A percentile compares a stretch with the other conserved stretches of the same genome.
Evolutionary conservation across 1,140 invertebrate genomes (phyloP).

Genomic region (Pogonognathellus flavescens): DNA sequence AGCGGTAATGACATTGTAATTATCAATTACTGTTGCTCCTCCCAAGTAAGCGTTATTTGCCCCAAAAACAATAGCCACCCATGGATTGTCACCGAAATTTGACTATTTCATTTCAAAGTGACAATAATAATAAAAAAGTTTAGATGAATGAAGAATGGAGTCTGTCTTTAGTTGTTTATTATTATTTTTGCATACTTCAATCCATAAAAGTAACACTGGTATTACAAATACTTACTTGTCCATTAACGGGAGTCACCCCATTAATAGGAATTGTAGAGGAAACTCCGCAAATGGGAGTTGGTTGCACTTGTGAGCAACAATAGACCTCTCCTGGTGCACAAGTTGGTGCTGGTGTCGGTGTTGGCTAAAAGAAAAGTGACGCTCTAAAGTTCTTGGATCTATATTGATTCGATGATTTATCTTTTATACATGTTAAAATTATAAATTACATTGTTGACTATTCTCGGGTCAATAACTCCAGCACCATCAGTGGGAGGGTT

Average conservation of each 20-base stretch:
- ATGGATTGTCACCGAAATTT: conserved; percentile 69
- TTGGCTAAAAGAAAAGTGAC: neutral
- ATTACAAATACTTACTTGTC: neutral
- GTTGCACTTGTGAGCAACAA: neutral
- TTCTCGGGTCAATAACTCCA: conserved; percentile 65
- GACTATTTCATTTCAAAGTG: conserved; percentile 58
- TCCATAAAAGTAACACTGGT: neutral
- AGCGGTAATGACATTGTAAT: conserved; percentile 77
- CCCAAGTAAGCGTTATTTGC: conserved; percentile 75
- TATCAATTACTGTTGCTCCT: conserved; percentile 77
- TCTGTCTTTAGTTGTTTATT: neutral
- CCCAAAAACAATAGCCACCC: conserved; percentile 71
- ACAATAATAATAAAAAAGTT: neutral
- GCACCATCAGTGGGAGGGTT: conserved; percentile 58
- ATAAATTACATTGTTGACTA: conserved; percentile 61
- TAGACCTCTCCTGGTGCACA: neutral
- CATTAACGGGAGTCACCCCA: neutral
- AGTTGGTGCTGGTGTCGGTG: neutral
- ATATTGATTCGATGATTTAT: too few relatives aligned
- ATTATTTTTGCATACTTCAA: neutral
- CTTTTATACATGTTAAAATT: neutral
- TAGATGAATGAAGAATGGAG: neutral
- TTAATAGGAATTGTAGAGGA: neutral
- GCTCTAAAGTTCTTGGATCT: too few relatives aligned
- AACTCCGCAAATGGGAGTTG: neutral